Base-by-base conservation (phyloP, 2,888 invertebrate genomes). In the Tachina lurida region DNA sequence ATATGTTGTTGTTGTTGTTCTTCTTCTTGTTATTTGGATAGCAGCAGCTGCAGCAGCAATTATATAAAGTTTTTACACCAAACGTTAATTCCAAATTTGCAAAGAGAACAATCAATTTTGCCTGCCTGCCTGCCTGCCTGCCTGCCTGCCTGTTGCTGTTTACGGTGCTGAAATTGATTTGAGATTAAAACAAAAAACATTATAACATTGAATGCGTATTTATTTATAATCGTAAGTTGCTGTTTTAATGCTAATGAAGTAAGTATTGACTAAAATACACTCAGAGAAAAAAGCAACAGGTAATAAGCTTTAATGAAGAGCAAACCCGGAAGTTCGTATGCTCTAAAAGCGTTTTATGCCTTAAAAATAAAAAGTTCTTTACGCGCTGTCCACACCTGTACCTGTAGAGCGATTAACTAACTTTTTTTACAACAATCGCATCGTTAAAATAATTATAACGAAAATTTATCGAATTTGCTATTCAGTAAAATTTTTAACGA, bases 141-240 rank as follows among this genome's bases (percentile, higher is more conserved):
- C 31, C 31, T 31, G 31, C 31, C 31, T 41, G 83, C 60, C 77
- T 78, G 83, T 74, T 60, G 77, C 77, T 73, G 58, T 76, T 63
- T 76, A 73, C 10, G 77, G 63, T 58, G 67, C 83, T 84, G 77
- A 67, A 84, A 83, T 73, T 52, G 22, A 74, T 74, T 52, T 43
- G 43, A 65, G 47, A 60, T 39, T 5, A 54, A 75, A 45, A 52
- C 31, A 19, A 62, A 58, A 62, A 67, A 49, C 19, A 19, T 17
- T 62, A 41, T 62, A 75, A 56, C 62, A 81, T 68, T 81, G 81
- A 81, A 60, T 47, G 41, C 10, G 58, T 22, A 54, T 73, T 56
- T 78, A 41, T 68, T 49, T 49, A 39, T 45, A 47, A 13, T 22
- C 22, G 1, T 1, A 67, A 12, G 3, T 67, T 62, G 5, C 47